Percentiles rank a stretch among this genome's conserved stretches.
Evolutionary conservation across 2,113 vertebrate genomes (phyloP).

Genomic region (Dissostichus mawsoni): DNA sequence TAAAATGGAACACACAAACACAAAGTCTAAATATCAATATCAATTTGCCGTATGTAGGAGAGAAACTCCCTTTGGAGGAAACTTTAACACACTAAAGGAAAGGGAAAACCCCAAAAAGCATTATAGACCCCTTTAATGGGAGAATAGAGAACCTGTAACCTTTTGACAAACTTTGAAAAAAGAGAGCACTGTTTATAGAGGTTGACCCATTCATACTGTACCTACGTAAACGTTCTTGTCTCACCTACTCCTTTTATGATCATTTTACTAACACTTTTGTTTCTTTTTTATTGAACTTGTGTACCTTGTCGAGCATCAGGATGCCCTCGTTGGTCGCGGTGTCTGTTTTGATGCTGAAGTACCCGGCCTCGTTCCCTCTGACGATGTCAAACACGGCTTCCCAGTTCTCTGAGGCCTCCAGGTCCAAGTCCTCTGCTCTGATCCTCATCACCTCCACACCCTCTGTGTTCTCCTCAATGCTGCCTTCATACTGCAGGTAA

Average conservation of each 20-base stretch:
- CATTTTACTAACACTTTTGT: neutral
- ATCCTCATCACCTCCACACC: constrained; percentile 89
- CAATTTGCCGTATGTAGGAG: no score
- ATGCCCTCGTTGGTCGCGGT: constrained; percentile 90
- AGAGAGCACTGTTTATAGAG: no score
- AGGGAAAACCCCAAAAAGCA: no score
- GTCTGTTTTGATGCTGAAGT: constrained; percentile 90
- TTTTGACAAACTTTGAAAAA: no score
- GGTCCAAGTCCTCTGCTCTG: constrained; percentile 87
- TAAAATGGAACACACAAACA: constrained; percentile 23
- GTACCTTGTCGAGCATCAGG: constrained; percentile 88
- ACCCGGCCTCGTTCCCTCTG: constrained; percentile 91
- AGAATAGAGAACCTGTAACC: no score
- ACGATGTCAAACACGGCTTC: constrained; percentile 86
- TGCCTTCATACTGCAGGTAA: constrained; percentile 85
- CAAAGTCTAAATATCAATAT: no score
- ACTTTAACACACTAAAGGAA: no score
- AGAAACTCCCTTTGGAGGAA: no score
- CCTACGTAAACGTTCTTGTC: no score
- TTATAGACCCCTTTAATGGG: no score
- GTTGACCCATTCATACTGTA: no score
- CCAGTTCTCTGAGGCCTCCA: constrained; percentile 88
- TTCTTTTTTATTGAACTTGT: neutral
- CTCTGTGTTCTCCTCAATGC: constrained; percentile 89
- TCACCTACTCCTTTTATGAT: neutral